phyloP scores from a whole-genome alignment of 2,888 invertebrate species.

The Melipona bicolor region DNA sequence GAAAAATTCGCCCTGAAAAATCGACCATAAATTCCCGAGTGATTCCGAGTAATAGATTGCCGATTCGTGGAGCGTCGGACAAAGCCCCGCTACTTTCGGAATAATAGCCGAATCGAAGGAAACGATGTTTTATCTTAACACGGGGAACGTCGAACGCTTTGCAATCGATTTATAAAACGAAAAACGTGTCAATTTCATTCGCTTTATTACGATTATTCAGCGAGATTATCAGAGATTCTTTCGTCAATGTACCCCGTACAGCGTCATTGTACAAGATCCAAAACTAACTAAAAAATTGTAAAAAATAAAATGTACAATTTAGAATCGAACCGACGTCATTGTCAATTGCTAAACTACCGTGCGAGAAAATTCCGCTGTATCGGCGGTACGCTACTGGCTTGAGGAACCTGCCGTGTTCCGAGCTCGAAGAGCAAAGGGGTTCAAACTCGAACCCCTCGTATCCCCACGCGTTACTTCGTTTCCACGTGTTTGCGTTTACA shows the following conservation, averaged over 20 bases:
- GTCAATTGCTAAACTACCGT: fast-evolving
- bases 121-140: not conserved
- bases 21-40: slow-evolving; percentile 5
- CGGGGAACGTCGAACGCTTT: not conserved
- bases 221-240: too few species aligned
- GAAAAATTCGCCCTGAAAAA: slow-evolving; percentile 21
- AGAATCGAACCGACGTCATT: too few species aligned
- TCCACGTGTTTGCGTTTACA: slow-evolving; percentile 73
- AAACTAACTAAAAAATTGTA: too few species aligned
- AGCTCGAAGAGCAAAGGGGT: slow-evolving; percentile 11
- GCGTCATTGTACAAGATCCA: too few species aligned
- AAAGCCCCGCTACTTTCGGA: not conserved
- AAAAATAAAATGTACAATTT: too few species aligned
- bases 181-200: too few species aligned
- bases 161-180: not conserved
- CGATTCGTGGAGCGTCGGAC: not conserved
- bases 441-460: slow-evolving; percentile 8
- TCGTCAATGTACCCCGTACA: too few species aligned
- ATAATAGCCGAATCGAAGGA: not conserved
- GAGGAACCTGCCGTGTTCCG: too few species aligned
- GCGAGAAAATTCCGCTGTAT: not conserved
- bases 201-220: too few species aligned
- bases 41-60: not conserved
- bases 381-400: too few species aligned
- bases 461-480: slow-evolving; percentile 23